Base-by-base conservation (phyloP, 1,140 invertebrate species). In the Lithobius niger region DNA sequence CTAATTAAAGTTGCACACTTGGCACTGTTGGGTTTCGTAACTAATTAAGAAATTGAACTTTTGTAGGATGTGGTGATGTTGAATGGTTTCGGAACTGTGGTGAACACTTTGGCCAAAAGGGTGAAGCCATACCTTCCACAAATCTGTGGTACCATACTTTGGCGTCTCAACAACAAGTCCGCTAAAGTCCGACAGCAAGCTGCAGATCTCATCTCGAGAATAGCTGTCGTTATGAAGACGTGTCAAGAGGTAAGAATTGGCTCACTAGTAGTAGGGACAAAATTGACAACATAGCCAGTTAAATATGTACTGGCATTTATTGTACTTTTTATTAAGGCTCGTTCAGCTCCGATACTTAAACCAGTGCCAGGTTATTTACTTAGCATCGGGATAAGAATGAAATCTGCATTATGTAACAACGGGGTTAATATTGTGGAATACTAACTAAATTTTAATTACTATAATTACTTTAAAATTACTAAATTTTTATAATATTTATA, bases 161-260 rank as follows among this genome's bases (percentile, higher is more conserved):
- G 96, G 96, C 78, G 97, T 56, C 80, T 99, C 59, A 99, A 99
- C 72, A 99, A 99, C 69, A 99, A 99, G 74, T 95, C 94, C 0
- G 97, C 97, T 1, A 99, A 99, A 76, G 96, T 99, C 1, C 80
- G 97, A 50, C 97, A 99, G 69, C 97, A 99, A 74, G 96, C 97
- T 0, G 97, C 97, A 13, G 97, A 99, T 78, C 77, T 99, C 44
- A 99, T 99, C 64, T 96, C 94, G 0, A 78, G 93, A 31, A 99
- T 99, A 64, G 96, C 97, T 1, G 88, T 94, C 21, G 95, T 99
- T 0, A 99, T 99, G 95, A 98, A 99, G 67, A 95, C 92, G 13
- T 99, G 96, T 70, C 91, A 98, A 71, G 97, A 99, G 75, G 83
- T 84, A 60, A 69, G 69, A 68, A 31, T 36, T n/a, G n/a, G n/a